Evolutionary conservation across 2,797 vertebrate species (phyloP).

Genomic region (Apogon talboti): DNA sequence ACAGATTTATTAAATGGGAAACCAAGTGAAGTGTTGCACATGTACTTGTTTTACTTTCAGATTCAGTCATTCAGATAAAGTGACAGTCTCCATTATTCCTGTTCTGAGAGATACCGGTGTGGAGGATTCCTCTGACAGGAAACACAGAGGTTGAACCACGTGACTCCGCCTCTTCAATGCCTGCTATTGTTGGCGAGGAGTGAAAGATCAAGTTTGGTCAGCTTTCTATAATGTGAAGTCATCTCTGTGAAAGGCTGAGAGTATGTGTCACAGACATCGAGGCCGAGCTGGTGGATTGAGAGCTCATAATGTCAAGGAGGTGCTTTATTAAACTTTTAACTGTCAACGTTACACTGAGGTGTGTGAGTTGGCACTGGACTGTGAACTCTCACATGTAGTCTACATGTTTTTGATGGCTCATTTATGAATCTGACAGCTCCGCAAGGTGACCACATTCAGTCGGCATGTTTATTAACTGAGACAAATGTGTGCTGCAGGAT

Average conservation of each 20-base stretch:
- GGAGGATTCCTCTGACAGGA: constrained; percentile 39
- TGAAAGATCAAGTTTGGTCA: constrained; percentile 73
- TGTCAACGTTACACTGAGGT: constrained; percentile 18
- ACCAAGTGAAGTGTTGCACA: not conserved
- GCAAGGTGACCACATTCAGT: constrained; percentile 12
- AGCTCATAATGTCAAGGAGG: constrained; percentile 19
- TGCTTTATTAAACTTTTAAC: constrained; percentile 28
- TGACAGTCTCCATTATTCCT: constrained; percentile 2
- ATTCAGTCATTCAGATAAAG: not conserved
- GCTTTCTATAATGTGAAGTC: constrained; percentile 63
- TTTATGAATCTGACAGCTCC: constrained; percentile 26
- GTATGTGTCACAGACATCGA: constrained; percentile 43
- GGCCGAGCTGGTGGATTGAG: constrained; percentile 27
- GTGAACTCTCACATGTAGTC: constrained; percentile 36
- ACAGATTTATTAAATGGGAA: not conserved
- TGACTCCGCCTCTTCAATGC: constrained; percentile 58
- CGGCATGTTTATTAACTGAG: constrained; percentile 7
- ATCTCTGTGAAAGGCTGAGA: constrained; percentile 36
- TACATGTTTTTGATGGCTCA: constrained; percentile 39
- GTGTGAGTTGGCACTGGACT: constrained; percentile 27
- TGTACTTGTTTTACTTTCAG: not conserved
- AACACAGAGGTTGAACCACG: constrained; percentile 33
- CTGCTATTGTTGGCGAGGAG: constrained; percentile 58
- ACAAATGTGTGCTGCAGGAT: not conserved
- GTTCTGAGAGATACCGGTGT: constrained; percentile 5